phyloP scores from a whole-genome alignment of 1,140 invertebrate genomes.

The Eueides isabella region DNA sequence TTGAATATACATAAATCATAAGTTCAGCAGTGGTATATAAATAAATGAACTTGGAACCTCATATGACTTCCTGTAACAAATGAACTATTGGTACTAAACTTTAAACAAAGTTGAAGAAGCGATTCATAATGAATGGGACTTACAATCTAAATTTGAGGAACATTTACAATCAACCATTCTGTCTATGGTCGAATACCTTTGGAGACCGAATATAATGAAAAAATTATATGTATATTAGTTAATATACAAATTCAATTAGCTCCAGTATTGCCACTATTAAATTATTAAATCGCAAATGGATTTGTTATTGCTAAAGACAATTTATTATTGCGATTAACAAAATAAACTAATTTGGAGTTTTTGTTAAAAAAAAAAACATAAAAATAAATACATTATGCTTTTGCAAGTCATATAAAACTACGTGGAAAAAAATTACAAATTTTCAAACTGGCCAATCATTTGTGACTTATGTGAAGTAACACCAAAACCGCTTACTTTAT shows the following conservation, averaged over 20 bases:
- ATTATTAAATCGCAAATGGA: background rate
- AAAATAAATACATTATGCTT: constrained; percentile 9
- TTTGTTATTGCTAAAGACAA: background rate
- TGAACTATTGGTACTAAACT: background rate
- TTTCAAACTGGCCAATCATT: constrained; percentile 29
- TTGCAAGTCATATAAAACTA: constrained; percentile 4
- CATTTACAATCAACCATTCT: constrained; percentile 9
- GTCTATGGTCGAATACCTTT: constrained; percentile 1
- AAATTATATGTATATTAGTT: background rate
- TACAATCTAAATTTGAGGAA: constrained; percentile 26
- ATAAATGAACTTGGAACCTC: background rate
- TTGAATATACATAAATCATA: no score
- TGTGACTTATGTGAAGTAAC: constrained; percentile 38
- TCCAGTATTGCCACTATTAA: constrained; percentile 7
- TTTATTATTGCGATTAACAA: background rate
- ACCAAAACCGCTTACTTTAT: constrained; percentile 22
- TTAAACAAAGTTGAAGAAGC: background rate
- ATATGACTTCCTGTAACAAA: background rate
- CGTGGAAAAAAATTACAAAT: constrained; percentile 2
- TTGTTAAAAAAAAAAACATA: constrained; percentile 1
- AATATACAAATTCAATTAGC: constrained; percentile 3
- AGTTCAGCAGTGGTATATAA: no score
- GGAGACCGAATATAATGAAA: constrained; percentile 4
- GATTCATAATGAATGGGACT: constrained; percentile 17
- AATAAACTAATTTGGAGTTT: background rate